Base-by-base conservation (phyloP, 2,797 vertebrate species). In the Thalassophryne amazonica region DNA sequence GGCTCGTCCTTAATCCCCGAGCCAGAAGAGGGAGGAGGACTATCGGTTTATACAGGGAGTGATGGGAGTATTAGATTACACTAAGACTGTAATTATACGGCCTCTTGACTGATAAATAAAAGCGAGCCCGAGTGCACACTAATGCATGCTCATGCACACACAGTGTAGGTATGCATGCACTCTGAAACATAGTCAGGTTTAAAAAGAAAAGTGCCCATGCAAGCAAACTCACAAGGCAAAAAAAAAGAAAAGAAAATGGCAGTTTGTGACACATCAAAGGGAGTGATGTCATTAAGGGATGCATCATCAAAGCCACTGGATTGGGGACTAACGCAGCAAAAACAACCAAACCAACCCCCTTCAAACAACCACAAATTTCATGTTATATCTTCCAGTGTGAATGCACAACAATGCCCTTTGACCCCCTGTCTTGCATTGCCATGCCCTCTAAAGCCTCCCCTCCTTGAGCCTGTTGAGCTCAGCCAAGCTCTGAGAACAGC, bases 41-140 rank as follows among this genome's bases (percentile, higher is more conserved):
- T 69, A 61, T 65, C 48, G 15, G 73, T 81, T 84, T 82, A 78
- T 78, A 69, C 74, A 73, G 75, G 74, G 78, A 81, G 81, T 58
- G 77, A 73, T 42, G 76, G 69, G 57, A 73, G 86, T 80, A 60
- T 88, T 83, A 73, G 77, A 84, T 90, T 83, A 83, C 87, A 62
- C 66, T 56, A 47, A 60, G 80, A 72, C 84, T 87, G 63, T 86
- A 88, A 88, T 90, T 79, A 80, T 60, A 74, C 75, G 72, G 67
- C 69, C 51, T 49, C 51, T 29, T 49, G 51, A 47, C 72, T 72
- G 77, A 86, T 75, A 73, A 73, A 74, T 50, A 67, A 37, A 46
- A 18, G 28, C 27, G 37, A 48, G 69, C 9, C 11, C 49, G 27
- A 54, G 60, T n/a, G n/a, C 60, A 37, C 30, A 61, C 45, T 46